Evolutionary conservation across 2,113 vertebrate species (phyloP).

Genomic region (Solenodon paradoxus): DNA sequence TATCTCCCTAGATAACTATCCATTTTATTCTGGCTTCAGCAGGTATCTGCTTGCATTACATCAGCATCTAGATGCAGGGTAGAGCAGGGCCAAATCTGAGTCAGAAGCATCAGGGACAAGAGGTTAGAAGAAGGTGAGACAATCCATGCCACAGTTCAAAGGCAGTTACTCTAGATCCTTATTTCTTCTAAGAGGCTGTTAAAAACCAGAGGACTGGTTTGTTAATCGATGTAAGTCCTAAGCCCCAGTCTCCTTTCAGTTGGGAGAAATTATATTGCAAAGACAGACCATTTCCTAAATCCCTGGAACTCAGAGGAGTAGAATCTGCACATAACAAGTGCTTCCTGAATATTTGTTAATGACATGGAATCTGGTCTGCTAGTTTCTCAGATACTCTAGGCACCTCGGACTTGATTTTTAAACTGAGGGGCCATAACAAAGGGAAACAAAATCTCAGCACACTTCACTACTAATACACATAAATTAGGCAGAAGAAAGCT

Average conservation of each 20-base stretch:
- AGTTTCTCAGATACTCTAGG: background rate
- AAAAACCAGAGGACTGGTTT: background rate
- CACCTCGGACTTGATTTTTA: constrained; percentile 20
- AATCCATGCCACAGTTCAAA: background rate
- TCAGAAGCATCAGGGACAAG: constrained; percentile 42
- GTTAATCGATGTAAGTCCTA: background rate
- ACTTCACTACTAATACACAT: background rate
- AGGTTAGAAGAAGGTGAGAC: constrained; percentile 61
- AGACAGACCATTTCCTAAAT: background rate
- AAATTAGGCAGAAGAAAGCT: background rate
- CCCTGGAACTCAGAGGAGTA: background rate
- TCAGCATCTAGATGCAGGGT: constrained; percentile 1
- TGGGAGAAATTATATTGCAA: constrained; percentile 1
- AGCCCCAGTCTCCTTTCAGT: background rate
- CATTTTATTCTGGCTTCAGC: constrained; percentile 60
- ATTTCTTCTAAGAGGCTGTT: background rate
- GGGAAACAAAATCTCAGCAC: background rate
- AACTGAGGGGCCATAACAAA: background rate
- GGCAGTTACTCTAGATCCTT: background rate
- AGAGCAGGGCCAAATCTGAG: constrained; percentile 21
- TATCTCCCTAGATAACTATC: constrained; percentile 66
- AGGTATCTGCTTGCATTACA: constrained; percentile 69
- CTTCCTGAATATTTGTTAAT: background rate
- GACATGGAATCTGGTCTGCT: background rate
- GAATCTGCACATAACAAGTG: background rate